These are phyloP conservation scores for Jordanella pulchra DNA, from an alignment of 2,797 vertebrate genomes.

Conservation along the genomic window DNA sequence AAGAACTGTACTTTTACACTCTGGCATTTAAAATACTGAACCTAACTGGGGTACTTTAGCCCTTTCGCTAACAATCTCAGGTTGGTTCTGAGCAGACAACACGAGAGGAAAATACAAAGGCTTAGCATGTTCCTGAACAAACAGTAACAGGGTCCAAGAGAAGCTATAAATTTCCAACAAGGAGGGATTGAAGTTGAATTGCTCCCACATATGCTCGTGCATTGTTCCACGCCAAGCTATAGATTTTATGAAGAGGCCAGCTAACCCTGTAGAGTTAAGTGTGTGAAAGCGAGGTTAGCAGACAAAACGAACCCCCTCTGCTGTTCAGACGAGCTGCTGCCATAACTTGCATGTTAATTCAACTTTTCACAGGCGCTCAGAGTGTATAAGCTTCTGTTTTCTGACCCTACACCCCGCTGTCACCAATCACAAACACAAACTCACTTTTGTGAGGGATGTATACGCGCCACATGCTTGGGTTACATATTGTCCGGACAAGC, in stretches of 20 bases:
- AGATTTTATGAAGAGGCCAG: slow-evolving; percentile 32
- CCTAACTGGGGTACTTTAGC: neutral
- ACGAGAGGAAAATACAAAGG: neutral
- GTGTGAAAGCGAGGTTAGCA: slow-evolving; percentile 16
- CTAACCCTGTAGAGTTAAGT: slow-evolving; percentile 14
- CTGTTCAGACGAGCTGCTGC: slow-evolving; percentile 41
- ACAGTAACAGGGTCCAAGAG: neutral
- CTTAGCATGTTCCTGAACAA: neutral
- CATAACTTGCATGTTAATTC: slow-evolving; percentile 73
- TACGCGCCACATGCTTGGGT: slow-evolving; percentile 61
- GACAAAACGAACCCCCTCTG: slow-evolving; percentile 24
- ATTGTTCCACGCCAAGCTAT: slow-evolving; percentile 36
- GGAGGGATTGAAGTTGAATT: slow-evolving; percentile 16
- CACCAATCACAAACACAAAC: slow-evolving; percentile 54
- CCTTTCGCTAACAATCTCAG: neutral
- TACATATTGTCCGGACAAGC: slow-evolving; percentile 68
- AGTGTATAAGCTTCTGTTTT: slow-evolving; percentile 80
- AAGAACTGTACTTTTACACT: neutral
- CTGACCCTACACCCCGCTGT: slow-evolving; percentile 82
- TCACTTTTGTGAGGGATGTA: slow-evolving; percentile 29
- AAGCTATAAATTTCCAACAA: slow-evolving; percentile 22
- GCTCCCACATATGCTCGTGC: slow-evolving; percentile 38
- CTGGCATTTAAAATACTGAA: neutral
- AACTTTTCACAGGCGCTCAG: slow-evolving; percentile 60
- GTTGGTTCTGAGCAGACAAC: neutral